Percentiles rank a stretch among this genome's conserved stretches.
These are phyloP conservation scores for Brachionus rotundiformis DNA, from an alignment of 1,140 invertebrate genomes.

Conservation along the genomic window DNA sequence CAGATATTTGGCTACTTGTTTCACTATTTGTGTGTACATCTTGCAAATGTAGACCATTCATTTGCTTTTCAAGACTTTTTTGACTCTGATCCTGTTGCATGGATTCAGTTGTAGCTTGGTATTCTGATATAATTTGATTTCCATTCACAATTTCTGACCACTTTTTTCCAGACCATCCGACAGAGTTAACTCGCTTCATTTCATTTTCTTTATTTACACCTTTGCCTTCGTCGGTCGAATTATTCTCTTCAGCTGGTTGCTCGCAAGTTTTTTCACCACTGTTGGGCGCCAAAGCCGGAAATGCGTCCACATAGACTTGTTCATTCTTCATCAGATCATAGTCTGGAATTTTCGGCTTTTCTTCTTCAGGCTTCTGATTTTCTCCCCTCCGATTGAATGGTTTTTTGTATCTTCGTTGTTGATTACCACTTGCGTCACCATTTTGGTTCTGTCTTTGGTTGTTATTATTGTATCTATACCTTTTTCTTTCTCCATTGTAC, in stretches of 20 bases:
- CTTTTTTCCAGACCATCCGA: neutral
- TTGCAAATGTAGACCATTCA: neutral
- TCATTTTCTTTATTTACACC: neutral
- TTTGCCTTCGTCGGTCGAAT: neutral
- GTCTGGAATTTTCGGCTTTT: neutral
- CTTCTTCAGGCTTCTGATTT: neutral
- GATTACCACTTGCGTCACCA: neutral
- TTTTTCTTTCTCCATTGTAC: neutral
- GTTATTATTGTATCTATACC: neutral
- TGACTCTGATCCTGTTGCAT: neutral
- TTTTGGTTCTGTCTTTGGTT: neutral
- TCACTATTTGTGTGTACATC: neutral
- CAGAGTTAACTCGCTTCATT: neutral
- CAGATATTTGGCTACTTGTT: neutral
- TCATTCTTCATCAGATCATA: constrained; percentile 22
- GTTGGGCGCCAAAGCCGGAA: neutral
- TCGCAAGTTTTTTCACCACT: neutral
- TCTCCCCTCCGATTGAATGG: neutral
- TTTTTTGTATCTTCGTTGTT: constrained; percentile 5
- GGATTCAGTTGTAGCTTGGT: neutral
- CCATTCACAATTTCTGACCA: constrained; percentile 32
- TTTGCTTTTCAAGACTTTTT: neutral
- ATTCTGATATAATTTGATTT: neutral
- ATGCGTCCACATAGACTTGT: constrained; percentile 11
- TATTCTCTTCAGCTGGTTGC: neutral